Percentiles rank a stretch among this genome's conserved stretches.
phyloP scores from a whole-genome alignment of 1,140 invertebrate genomes.

The Octopus sinensis region DNA sequence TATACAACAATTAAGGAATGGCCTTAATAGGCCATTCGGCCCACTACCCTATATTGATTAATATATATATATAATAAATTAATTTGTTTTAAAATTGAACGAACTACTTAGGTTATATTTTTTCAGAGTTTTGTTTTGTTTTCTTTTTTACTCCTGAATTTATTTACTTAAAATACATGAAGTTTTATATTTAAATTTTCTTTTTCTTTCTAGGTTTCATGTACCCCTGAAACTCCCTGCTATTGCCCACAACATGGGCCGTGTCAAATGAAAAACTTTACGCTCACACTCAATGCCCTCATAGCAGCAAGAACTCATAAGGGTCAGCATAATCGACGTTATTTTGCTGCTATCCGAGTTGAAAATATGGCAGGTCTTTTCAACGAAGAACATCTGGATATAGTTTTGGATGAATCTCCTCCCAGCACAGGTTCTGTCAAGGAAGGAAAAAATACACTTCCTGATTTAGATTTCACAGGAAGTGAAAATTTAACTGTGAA shows the following conservation, averaged over 20 bases:
- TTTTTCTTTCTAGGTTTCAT: constrained; percentile 2
- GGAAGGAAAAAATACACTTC: constrained; percentile 25
- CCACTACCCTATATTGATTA: too few relatives aligned
- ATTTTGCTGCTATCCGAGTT: constrained; percentile 26
- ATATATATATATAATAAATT: too few relatives aligned
- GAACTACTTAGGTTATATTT: too few relatives aligned
- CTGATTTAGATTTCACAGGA: constrained; percentile 37
- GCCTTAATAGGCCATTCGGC: too few relatives aligned
- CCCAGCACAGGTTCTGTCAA: constrained; percentile 27
- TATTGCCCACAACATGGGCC: constrained; percentile 20
- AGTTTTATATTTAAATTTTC: too few relatives aligned
- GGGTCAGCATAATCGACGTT: constrained; percentile 29
- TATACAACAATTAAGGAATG: too few relatives aligned
- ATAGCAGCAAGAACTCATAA: constrained; percentile 18
- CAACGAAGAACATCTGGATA: constrained; percentile 21
- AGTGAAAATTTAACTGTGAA: constrained; percentile 16
- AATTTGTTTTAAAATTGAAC: too few relatives aligned
- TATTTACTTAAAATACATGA: too few relatives aligned
- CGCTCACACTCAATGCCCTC: constrained; percentile 28
- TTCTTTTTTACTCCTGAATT: too few relatives aligned
- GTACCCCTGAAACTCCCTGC: not conserved
- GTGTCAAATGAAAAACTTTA: constrained; percentile 25
- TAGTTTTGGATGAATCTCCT: constrained; percentile 29
- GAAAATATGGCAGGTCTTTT: constrained; percentile 27
- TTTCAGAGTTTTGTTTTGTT: too few relatives aligned